These are phyloP conservation scores for Scrobipalpa atriplicella DNA, from an alignment of 2,888 invertebrate species.

Conservation along the genomic window DNA sequence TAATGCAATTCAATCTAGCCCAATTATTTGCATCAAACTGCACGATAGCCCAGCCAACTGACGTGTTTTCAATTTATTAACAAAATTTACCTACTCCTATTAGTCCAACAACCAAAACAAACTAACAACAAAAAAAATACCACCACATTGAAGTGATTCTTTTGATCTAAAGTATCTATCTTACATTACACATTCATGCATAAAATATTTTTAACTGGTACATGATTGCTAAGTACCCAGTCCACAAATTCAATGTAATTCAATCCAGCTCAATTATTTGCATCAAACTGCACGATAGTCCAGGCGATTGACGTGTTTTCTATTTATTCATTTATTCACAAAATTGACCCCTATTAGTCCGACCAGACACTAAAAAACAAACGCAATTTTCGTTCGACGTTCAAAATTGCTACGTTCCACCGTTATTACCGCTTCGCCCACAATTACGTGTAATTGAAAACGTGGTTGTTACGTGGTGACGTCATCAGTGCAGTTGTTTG, in stretches of 20 bases:
- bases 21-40: slow-evolving; percentile 1
- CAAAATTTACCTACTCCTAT: slow-evolving; percentile 31
- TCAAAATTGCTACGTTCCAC: slow-evolving; percentile 65
- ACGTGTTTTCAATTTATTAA: slow-evolving; percentile 25
- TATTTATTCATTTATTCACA: slow-evolving; percentile 31
- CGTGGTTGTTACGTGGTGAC: slow-evolving; percentile 67
- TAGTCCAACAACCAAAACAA: slow-evolving; percentile 55
- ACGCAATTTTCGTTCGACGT: slow-evolving; percentile 67
- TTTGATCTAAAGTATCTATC: too few species aligned
- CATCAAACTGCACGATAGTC: slow-evolving; percentile 1
- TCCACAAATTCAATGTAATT: slow-evolving; percentile 5
- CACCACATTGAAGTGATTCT: too few species aligned
- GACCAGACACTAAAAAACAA: slow-evolving; percentile 56
- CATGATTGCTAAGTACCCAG: background rate
- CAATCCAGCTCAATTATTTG: slow-evolving; percentile 2
- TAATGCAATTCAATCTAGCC: too few species aligned
- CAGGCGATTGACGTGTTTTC: slow-evolving; percentile 16
- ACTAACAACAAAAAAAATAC: slow-evolving; percentile 36
- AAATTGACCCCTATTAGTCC: slow-evolving; percentile 32
- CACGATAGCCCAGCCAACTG: background rate
- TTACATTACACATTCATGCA: too few species aligned
- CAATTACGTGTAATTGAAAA: slow-evolving; percentile 80
- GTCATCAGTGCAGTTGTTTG: slow-evolving; percentile 39
- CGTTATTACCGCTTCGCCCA: slow-evolving; percentile 70
- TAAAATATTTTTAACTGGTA: too few species aligned